Conservation (phyloP, 1,140 invertebrate genomes). For the Neomicropteryx cornuta region DNA sequence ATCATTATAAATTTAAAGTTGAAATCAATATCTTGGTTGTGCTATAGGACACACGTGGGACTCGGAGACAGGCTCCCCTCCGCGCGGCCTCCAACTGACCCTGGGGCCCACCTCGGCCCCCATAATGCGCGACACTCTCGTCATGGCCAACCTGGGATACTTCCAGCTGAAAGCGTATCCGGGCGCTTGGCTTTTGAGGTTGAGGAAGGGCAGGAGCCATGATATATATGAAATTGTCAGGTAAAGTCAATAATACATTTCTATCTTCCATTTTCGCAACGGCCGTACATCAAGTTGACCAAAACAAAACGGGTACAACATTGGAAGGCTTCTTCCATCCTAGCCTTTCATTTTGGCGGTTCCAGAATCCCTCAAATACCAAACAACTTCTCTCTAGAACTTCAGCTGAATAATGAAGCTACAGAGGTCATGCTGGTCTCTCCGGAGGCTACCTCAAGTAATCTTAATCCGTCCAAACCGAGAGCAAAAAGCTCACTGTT, state of each 20-base stretch:
- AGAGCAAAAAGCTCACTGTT: too few relatives aligned
- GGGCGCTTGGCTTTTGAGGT: conserved; percentile 81
- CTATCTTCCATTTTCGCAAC: not conserved
- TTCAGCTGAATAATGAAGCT: too few relatives aligned
- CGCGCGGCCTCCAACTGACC: conserved; percentile 91
- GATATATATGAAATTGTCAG: conserved; percentile 87
- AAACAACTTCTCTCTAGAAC: too few relatives aligned
- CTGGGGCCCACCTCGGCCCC: conserved; percentile 75
- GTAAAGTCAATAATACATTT: too few relatives aligned
- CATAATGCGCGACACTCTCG: conserved; percentile 89
- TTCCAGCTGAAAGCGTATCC: conserved; percentile 97
- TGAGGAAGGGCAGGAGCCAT: conserved; percentile 82
- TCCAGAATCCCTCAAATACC: conserved; percentile 35
- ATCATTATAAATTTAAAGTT: not conserved
- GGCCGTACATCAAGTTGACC: not conserved
- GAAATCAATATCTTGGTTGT: not conserved
- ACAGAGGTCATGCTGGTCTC: too few relatives aligned
- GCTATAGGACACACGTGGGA: conserved; percentile 95
- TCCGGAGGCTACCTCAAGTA: too few relatives aligned
- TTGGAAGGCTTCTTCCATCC: not conserved
- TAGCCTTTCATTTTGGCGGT: conserved; percentile 28
- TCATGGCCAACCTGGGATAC: conserved; percentile 99
- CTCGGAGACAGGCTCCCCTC: conserved; percentile 79
- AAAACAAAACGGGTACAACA: not conserved
- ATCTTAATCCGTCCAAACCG: too few relatives aligned